Base-by-base conservation (phyloP, 2,113 vertebrate genomes). In the Cisticola juncidis region DNA sequence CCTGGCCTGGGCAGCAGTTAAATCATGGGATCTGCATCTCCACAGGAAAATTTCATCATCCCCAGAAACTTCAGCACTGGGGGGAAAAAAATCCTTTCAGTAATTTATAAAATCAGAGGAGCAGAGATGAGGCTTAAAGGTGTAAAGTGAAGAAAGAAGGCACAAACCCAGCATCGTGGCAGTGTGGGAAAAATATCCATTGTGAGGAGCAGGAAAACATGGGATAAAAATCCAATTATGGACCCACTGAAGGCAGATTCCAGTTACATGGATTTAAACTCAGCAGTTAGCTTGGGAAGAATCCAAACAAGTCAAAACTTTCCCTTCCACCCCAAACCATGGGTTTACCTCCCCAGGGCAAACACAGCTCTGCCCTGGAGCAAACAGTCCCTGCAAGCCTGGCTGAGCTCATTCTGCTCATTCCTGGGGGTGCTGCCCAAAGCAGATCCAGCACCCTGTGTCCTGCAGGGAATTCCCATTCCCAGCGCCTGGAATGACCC, bases 361-460 rank as follows among this genome's bases (percentile, higher is more conserved):
- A 65, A 31, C n/a, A 1, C 45, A 4, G 9, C 71, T 42, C 56
- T 58, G 47, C 11, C 5, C 17, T 4, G 0, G 13, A 17, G 14
- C 1, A 5, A 10, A 4, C 2, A 6, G 0, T 5, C 21, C 0
- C 53, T 6, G 26, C 26, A 15, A 12, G 4, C 12, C 12, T 12
- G 19, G 14, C 0, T 0, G 9, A 18, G 15, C 0, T 8, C 9
- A 0, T 4, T 40, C 22, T 7, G 56, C 44, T 9, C 8, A 1
- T 2, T 22, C 14, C 14, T 6, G 13, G 36, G 20, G 47, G 4
- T 6, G 38, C 53, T 47, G 71, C 18, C 22, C 42, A 31, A 20
- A 51, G 61, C 65, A 57, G 44, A 40, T 12, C 21, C 33, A 35
- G 4, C 9, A 15, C 6, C 2, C 66, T 1, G 48, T 1, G 62